Base-by-base conservation (phyloP, 1,140 invertebrate species). In the Bombus pyrosoma region DNA sequence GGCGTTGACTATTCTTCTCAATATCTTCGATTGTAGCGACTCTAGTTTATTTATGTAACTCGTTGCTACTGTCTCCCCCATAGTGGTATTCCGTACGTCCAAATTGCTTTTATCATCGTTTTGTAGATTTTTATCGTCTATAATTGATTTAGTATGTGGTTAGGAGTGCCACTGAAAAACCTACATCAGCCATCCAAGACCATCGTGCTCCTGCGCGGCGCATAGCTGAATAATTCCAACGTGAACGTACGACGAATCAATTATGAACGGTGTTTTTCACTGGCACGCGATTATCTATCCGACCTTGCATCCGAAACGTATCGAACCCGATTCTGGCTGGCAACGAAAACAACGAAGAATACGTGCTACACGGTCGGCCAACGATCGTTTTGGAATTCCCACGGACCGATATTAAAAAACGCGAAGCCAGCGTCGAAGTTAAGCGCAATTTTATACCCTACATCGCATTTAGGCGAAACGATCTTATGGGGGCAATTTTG, bases 351-450 rank as follows among this genome's bases (percentile, higher is more conserved):
- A 15, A 62, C 53, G 34, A 32, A 32, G 74, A 28, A 76, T 62
- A 76, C 53, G 34, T 28, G 74, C 59, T 59, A 59, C 22, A 39
- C 74, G 74, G 43, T 76, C 74, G 74, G 15, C 71, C 28, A 73
- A 76, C 74, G 77, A 43, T 79, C 62, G 62, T 41, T 34, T n/a
- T 66, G 77, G n/a, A 43, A 79, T 79, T 79, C 62, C 77, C 77
- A 66, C 41, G 62, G 77, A 28, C 47, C 62, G 64, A 66, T 66
- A 79, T 79, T 79, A 79, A 79, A 68, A 79, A 18, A 25, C 66
- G 74, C 25, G 25, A 59, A 4, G 25, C 37, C 10, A 25, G 18
- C 66, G 37, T n/a, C n/a, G 13, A 66, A 66, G 39, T 68, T 79
- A 53, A 79, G 34, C 62, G 41, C n/a, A 66, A 79, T 79, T 79